Base-by-base conservation (phyloP, 1,140 invertebrate genomes). In the Nilaparvata lugens region DNA sequence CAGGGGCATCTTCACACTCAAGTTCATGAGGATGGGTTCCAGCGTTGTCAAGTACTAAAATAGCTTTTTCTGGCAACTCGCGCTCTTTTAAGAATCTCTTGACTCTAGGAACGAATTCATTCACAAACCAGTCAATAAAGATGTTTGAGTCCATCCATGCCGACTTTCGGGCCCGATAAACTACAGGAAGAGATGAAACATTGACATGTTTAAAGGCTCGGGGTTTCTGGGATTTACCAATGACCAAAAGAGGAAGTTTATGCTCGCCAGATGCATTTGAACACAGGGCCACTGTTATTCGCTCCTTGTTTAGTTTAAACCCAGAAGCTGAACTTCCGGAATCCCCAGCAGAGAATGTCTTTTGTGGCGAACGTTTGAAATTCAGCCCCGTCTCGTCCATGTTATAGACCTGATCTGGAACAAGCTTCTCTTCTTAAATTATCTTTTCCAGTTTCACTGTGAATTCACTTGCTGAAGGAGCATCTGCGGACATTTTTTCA, bases 81-180 rank as follows among this genome's bases (percentile, higher is more conserved):
- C 24, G 9, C 4, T 23, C 24, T 53, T 6, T 21, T n/a, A 53
- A 53, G 19, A 58, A 42, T 58, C 58, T 31, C 31, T 62, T 52
- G 24, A 58, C 60, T 56, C 25, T 58, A 11, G 55, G 54, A 31
- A 62, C 35, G 55, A 58, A 62, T 62, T 62, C 60, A 40, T 57
- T 31, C 9, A 56, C 18, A n/a, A 58, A 62, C 35, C 40, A 62
- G 11, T 28, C 38, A 28, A 57, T 62, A 40, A 62, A 62, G 9
- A 59, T 58, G 45, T 42, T 43, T 23, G 55, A 21, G 21, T 62
- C 51, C 53, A 61, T 56, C 59, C 52, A 61, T 55, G 53, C 52
- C 31, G 48, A 52, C n/a, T 60, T 58, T 56, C 56, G 21, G 18
- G 45, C 45, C 45, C 43, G 35, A 25, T 23, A 53, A 28, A 55